Percentiles rank a stretch among this genome's conserved stretches.
These are phyloP conservation scores for Heliconius nattereri DNA, from an alignment of 1,140 invertebrate genomes.

Conservation along the genomic window DNA sequence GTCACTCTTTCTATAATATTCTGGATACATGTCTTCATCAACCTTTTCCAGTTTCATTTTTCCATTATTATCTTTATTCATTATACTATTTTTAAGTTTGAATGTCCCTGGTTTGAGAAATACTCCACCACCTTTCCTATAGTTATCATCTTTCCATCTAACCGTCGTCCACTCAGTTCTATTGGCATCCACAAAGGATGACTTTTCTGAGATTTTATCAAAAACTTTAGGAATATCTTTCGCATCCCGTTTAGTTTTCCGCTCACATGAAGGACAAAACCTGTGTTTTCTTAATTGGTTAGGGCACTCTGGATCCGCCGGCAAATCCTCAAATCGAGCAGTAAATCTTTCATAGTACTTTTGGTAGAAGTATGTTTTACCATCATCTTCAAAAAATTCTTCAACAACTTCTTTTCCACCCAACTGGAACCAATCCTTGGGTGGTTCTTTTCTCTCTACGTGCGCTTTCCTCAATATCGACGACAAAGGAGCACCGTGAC, in stretches of 20 bases:
- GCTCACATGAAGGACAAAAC: conserved; percentile 80
- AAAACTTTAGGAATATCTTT: conserved; percentile 73
- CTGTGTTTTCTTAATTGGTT: conserved; percentile 75
- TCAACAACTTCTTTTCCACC: conserved; percentile 75
- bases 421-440: conserved; percentile 76
- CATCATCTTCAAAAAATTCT: conserved; percentile 80
- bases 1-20: conserved; percentile 88
- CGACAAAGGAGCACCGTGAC: conserved; percentile 84
- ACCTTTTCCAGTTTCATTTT: conserved; percentile 80
- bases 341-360: conserved; percentile 85
- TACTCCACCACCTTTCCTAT: conserved; percentile 86
- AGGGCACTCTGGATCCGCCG: conserved; percentile 73
- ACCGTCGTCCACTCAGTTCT: conserved; percentile 74
- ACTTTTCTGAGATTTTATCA: conserved; percentile 68
- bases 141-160: conserved; percentile 82
- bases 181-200: conserved; percentile 61
- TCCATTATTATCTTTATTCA: conserved; percentile 44
- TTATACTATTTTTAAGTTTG: conserved; percentile 80
- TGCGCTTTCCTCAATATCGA: conserved; percentile 80
- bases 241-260: conserved; percentile 72
- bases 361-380: conserved; percentile 84
- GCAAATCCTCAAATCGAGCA: conserved; percentile 87
- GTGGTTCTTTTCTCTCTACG: conserved; percentile 64
- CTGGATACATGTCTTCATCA: conserved; percentile 89
- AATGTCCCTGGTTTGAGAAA: conserved; percentile 87